phyloP scores from a whole-genome alignment of 2,113 vertebrate species.

The Philantomba maxwellii region DNA sequence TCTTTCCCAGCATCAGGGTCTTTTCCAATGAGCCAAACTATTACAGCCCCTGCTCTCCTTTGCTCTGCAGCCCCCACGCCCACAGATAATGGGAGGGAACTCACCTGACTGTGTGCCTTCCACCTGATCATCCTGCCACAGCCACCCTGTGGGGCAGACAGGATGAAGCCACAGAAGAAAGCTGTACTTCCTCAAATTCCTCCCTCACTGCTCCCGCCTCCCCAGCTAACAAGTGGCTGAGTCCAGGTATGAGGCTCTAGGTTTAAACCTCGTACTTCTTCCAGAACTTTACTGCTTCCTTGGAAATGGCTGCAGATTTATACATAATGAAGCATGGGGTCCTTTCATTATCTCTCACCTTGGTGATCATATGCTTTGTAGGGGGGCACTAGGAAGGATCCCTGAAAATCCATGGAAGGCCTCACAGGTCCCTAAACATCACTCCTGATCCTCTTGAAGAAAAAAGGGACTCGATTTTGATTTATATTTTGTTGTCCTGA shows the following conservation, averaged over 20 bases:
- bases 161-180: background rate
- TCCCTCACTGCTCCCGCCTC: rapidly evolving
- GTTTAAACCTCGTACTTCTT: background rate
- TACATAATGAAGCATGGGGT: background rate
- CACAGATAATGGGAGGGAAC: background rate
- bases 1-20: background rate
- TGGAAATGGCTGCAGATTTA: background rate
- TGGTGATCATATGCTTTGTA: background rate
- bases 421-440: background rate
- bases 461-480: background rate
- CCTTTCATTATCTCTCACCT: background rate
- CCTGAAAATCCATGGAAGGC: background rate
- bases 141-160: background rate
- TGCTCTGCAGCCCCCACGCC: background rate
- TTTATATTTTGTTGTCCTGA: background rate
- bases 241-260: background rate
- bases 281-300: background rate
- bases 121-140: background rate
- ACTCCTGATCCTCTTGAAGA: background rate
- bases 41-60: background rate
- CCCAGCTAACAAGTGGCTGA: background rate
- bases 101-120: background rate
- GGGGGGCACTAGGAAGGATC: background rate
- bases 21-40: background rate
- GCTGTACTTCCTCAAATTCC: background rate